A percentile compares a stretch with the other conserved stretches of the same genome.
phyloP scores from a whole-genome alignment of 2,797 vertebrate genomes.

The Lagodon rhomboides region DNA sequence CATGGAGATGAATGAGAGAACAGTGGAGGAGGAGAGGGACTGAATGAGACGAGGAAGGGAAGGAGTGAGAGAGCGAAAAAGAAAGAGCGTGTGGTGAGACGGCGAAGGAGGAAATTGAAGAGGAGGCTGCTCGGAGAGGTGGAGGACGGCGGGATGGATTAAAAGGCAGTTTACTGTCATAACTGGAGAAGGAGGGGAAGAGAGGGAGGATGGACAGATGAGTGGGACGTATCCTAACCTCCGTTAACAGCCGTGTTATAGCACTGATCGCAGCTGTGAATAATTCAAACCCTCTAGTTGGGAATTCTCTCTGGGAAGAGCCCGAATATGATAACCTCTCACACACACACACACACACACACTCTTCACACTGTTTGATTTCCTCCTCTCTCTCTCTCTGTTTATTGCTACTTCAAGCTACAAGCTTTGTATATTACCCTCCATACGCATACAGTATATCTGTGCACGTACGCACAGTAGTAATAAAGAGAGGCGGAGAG shows the following conservation, averaged over 20 bases:
- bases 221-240: conserved; percentile 67
- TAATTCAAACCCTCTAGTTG: conserved; percentile 78
- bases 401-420: conserved; percentile 39
- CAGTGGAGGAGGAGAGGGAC: conserved; percentile 20
- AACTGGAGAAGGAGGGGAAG: conserved; percentile 41
- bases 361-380: conserved; percentile 19
- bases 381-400: conserved; percentile 15
- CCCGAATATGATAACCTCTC: conserved; percentile 47
- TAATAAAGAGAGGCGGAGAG: conserved; percentile 18
- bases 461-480: not conserved
- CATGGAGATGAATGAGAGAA: conserved; percentile 37
- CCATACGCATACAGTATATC: not conserved
- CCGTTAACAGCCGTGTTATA: conserved; percentile 81
- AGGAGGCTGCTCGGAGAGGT: conserved; percentile 55
- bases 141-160: conserved; percentile 53
- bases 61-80: conserved; percentile 69
- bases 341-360: conserved; percentile 11
- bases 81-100: conserved; percentile 38
- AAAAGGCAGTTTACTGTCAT: conserved; percentile 68
- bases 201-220: conserved; percentile 57
- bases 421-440: conserved; percentile 21
- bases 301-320: conserved; percentile 71
- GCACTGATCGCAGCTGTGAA: conserved; percentile 80
- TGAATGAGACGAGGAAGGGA: conserved; percentile 42
- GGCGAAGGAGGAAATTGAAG: conserved; percentile 64